Conservation (phyloP, 2,888 invertebrate species). For the Dasypolia templi region DNA sequence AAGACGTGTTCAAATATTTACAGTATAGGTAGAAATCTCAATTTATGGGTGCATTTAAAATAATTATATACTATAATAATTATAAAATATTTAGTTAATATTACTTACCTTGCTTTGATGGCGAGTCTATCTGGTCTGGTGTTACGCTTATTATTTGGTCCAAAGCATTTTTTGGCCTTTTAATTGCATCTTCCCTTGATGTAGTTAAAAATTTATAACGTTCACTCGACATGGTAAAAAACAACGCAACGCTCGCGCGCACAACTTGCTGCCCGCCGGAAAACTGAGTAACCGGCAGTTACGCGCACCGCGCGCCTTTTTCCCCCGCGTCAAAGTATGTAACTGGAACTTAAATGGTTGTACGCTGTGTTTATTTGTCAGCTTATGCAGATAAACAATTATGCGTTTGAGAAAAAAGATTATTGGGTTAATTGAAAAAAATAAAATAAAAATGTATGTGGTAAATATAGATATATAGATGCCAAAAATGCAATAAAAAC, state of each 20-base stretch:
- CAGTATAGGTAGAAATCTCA: conserved; percentile 22
- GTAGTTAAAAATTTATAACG: conserved; percentile 32
- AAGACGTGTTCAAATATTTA: conserved; percentile 29
- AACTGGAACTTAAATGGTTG: too few relatives aligned
- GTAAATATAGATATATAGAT: too few relatives aligned
- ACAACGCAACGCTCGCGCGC: conserved; percentile 29
- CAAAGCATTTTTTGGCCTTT: conserved; percentile 27
- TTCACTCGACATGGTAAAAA: conserved; percentile 29
- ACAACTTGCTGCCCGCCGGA: conserved; percentile 25
- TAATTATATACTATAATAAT: conserved; percentile 20
- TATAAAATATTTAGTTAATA: conserved; percentile 25
- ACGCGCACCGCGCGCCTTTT: too few relatives aligned
- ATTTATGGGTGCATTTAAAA: conserved; percentile 22
- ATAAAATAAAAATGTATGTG: too few relatives aligned
- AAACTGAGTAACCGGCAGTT: too few relatives aligned
- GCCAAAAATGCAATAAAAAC: too few relatives aligned
- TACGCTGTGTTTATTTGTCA: too few relatives aligned
- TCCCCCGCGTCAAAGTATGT: too few relatives aligned
- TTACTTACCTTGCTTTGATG: conserved; percentile 22
- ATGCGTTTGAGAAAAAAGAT: too few relatives aligned
- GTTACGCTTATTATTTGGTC: conserved; percentile 17
- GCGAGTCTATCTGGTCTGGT: conserved; percentile 21
- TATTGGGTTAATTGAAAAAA: too few relatives aligned
- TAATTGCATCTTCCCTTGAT: conserved; percentile 36
- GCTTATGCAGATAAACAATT: too few relatives aligned